Conservation (phyloP, 2,113 vertebrate genomes). For the Tetrao urogallus region DNA sequence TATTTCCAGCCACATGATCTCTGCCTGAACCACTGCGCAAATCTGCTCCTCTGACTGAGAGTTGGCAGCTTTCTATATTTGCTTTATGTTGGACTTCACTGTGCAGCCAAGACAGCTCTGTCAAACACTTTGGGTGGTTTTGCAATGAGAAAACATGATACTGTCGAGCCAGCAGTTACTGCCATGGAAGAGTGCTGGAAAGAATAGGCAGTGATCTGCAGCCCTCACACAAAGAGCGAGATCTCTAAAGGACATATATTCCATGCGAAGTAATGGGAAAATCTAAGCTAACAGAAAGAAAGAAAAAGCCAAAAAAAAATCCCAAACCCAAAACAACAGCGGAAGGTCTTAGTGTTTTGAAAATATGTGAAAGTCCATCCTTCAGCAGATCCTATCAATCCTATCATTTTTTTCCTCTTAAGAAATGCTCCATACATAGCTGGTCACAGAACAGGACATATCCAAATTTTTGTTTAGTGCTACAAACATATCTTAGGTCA, state of each 20-base stretch:
- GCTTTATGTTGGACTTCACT: background rate
- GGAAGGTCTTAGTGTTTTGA: background rate
- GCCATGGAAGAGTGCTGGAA: background rate
- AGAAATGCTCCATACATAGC: background rate
- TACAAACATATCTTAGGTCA: background rate
- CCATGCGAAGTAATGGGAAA: background rate
- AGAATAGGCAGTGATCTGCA: background rate
- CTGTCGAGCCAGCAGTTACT: background rate
- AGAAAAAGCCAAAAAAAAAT: background rate
- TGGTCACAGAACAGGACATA: background rate
- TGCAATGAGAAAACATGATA: background rate
- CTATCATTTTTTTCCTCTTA: background rate
- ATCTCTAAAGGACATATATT: background rate
- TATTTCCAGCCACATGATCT: background rate
- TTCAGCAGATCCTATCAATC: background rate
- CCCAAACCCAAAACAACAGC: background rate
- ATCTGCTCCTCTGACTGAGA: background rate
- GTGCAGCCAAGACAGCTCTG: background rate
- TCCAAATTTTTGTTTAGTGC: background rate
- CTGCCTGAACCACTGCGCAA: background rate
- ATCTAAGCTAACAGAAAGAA: background rate
- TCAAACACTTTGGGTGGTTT: slow-evolving; percentile 4
- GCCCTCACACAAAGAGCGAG: background rate
- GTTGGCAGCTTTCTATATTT: background rate
- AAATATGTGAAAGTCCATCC: background rate